Base-by-base conservation (phyloP, 1,140 invertebrate genomes). In the Lucilia sericata region DNA sequence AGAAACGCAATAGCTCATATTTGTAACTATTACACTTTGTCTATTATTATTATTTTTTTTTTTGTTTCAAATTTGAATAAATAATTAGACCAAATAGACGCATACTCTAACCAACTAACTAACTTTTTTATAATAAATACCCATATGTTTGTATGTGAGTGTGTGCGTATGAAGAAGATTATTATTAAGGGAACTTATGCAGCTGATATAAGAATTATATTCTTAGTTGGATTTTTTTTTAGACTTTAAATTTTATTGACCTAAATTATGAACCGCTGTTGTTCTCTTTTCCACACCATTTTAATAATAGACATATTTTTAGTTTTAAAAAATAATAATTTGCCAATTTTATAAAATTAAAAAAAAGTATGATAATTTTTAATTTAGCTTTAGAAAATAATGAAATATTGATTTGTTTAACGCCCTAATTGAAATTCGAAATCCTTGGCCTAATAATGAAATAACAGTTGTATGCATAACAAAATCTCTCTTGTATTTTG, bases 101-200 rank as follows among this genome's bases (percentile, higher is more conserved):
- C 60, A 70, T 21, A 70, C 65, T 30, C 25, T n/a, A n/a, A 60
- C 55, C 14, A 60, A 60, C 5, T 7, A 60, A 60, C 5, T n/a
- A 60, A 60, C 55, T 60, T 17, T 60, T 17, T 17, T 3, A 60
- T 17, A n/a, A 60, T 60, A 30, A 30, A 30, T 30, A 30, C 25
- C 25, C 25, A 30, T 30, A 30, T 30, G 25, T 30, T 1, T 30
- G 25, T 3, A 30, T 30, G 60, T 65, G 7, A 21, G n/a, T 21
- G 5, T 70, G 9, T 70, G 55, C 55, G 65, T 70, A 70, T 21
- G 9, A 21, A 70, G n/a, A 21, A 55, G 17, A 55, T 55, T 9
- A n/a, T 47, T 49, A 47, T 49, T 49, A 80, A 80, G 76, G 76
- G 76, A 80, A 80, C n/a, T 30, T 36, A 25, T 80, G 76, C 76